These are phyloP conservation scores for Cardinalis cardinalis DNA, from an alignment of 2,113 vertebrate species.

Conservation along the genomic window DNA sequence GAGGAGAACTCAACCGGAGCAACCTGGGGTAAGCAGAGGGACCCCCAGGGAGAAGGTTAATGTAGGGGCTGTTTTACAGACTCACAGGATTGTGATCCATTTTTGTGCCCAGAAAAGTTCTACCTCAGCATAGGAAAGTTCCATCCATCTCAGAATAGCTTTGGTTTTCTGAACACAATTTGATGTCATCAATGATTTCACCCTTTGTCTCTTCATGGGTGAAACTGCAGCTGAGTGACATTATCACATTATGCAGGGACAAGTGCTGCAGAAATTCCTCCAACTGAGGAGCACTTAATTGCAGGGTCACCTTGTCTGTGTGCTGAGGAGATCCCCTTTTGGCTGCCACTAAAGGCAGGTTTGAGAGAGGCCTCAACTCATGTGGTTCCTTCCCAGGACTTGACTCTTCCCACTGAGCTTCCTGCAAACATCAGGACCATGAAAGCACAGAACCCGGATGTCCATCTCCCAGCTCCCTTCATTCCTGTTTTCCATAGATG, in stretches of 20 bases:
- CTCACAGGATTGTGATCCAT: neutral
- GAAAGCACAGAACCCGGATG: neutral
- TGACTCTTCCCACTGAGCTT: neutral
- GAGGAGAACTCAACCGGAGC: neutral
- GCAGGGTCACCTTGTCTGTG: neutral
- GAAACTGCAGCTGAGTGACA: slow-evolving; percentile 26
- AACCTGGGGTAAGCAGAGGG: neutral
- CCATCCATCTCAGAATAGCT: neutral
- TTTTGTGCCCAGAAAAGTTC: neutral
- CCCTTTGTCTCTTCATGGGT: neutral
- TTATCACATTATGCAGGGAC: neutral
- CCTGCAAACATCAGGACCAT: neutral
- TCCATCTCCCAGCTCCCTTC: neutral
- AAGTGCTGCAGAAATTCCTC: neutral
- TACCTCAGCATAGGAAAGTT: slow-evolving; percentile 18
- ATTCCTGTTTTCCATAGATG: neutral
- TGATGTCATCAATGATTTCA: neutral
- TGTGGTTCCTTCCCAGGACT: fast-evolving
- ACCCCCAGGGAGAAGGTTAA: neutral
- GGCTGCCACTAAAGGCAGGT: neutral
- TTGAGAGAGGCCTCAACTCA: neutral
- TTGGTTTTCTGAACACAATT: neutral
- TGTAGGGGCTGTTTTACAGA: neutral
- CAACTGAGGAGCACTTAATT: fast-evolving
- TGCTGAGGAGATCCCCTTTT: neutral